Evolutionary conservation across 2,888 invertebrate species (phyloP), one percentile per base, ranked within the genome.

Genomic region (Diarsia brunnea): DNA sequence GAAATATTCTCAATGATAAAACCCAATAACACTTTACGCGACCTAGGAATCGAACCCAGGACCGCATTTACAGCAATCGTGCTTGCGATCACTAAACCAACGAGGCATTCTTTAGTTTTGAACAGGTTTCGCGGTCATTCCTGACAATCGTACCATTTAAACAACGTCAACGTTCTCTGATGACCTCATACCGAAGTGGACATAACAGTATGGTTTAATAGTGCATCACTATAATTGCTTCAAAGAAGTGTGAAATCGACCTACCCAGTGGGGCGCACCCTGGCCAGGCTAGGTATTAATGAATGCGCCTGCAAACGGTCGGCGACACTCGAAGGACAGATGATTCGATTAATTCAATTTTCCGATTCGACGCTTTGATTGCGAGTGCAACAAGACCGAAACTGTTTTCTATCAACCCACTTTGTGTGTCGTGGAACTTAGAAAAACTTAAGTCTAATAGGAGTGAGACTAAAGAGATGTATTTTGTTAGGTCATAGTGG

Each of bases 341-440:
- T 92, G 92, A 92, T 91, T 93, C 92, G 91, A 94, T 94, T 94
- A 94, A 95, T 95, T 94, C 92, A 92, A 95, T 95, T 94, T 94
- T 92, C 93, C 90, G 90, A 90, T 89, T 92, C 92, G 90, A 91
- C 91, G 92, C 92, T 92, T 92, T 95, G 95, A 95, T 96, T 95
- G 94, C 93, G 88, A 91, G 80, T 89, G 91, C 88, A 91, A 86
- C 89, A 87, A 91, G 90, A 92, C 89, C 87, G 85, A 91, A 90
- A 91, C 90, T 87, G 90, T 90, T 91, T 93, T 91, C 89, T 88
- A 89, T 90, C 87, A 79, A 82, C 78, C 82, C 75, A 80, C 84
- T 90, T 88, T 87, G 66, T 69, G 65, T 66, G 67, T 73, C 81
- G 14, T 31, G 31, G 70, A 31, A 24, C 65, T 75, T 69, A 61